These are phyloP conservation scores for Sebastes dallii DNA, from an alignment of 2,797 vertebrate species.

Conservation along the genomic window DNA sequence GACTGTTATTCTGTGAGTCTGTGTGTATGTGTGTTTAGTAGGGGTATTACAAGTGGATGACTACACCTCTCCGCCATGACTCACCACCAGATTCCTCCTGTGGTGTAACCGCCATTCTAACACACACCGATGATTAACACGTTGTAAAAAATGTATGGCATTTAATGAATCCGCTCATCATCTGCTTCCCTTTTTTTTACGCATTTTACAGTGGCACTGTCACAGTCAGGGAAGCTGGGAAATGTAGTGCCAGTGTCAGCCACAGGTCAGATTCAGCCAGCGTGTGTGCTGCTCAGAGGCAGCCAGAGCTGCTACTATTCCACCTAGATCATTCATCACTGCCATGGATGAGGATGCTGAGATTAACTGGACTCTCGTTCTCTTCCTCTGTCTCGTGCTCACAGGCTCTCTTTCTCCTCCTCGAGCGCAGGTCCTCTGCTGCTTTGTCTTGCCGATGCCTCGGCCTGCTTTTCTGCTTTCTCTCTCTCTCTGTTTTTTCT, in stretches of 20 bases:
- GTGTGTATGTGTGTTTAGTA: constrained; percentile 29
- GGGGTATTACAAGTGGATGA: constrained; percentile 75
- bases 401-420: constrained; percentile 38
- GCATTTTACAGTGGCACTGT: constrained; percentile 23
- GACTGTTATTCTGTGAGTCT: constrained; percentile 17
- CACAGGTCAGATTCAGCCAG: constrained; percentile 64
- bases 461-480: constrained; percentile 42
- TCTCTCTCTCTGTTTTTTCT: constrained; percentile 27
- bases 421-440: constrained; percentile 28
- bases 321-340: constrained; percentile 78
- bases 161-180: constrained; percentile 33
- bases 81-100: constrained; percentile 70
- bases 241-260: constrained; percentile 54
- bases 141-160: constrained; percentile 24
- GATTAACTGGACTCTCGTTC: constrained; percentile 75
- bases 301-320: constrained; percentile 60
- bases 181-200: constrained; percentile 25
- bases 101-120: constrained; percentile 51
- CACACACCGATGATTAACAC: constrained; percentile 42
- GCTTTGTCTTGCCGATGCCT: constrained; percentile 42
- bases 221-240: constrained; percentile 43
- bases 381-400: constrained; percentile 53
- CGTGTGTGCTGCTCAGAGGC: constrained; percentile 53
- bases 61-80: constrained; percentile 75
- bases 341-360: constrained; percentile 75